phyloP scores from a whole-genome alignment of 1,140 invertebrate genomes.

The Conopomorpha cramerella region DNA sequence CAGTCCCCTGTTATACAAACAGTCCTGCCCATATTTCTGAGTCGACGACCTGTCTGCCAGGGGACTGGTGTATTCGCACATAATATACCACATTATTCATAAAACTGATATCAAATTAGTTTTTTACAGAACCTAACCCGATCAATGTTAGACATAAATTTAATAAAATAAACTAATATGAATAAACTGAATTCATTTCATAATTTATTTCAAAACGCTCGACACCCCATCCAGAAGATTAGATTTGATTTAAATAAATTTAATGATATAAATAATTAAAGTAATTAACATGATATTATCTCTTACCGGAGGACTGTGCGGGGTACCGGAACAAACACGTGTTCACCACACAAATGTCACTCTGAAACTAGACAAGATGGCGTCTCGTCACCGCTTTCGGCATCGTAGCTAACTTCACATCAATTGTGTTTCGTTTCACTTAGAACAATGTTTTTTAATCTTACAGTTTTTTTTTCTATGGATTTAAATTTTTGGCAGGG shows the following conservation, averaged over 20 bases:
- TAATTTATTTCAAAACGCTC: too few species aligned
- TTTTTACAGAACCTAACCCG: conserved; percentile 5
- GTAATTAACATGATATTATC: background rate
- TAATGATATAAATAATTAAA: conserved; percentile 2
- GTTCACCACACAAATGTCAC: conserved; percentile 5
- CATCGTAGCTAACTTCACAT: conserved; percentile 6
- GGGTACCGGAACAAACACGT: conserved; percentile 3
- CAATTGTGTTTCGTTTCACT: conserved; percentile 6
- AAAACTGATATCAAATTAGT: conserved; percentile 2
- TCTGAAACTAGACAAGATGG: conserved; percentile 5
- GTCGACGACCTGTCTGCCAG: background rate
- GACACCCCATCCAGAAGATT: too few species aligned
- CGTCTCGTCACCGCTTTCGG: conserved; percentile 2
- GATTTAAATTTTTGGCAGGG: conserved; percentile 10
- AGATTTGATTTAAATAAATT: too few species aligned
- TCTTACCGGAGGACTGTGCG: conserved; percentile 5
- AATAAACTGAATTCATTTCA: too few species aligned
- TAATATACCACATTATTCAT: conserved; percentile 6
- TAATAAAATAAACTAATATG: conserved; percentile 6
- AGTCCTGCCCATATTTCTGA: conserved; percentile 4
- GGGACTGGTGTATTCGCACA: conserved; percentile 5
- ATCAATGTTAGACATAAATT: conserved; percentile 7
- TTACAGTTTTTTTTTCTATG: conserved; percentile 8
- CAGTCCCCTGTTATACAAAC: conserved; percentile 7
- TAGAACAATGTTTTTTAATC: conserved; percentile 3